Evolutionary conservation across 2,797 vertebrate genomes (phyloP), one percentile per base, ranked within the genome.

Genomic region (Alfaro cultratus): DNA sequence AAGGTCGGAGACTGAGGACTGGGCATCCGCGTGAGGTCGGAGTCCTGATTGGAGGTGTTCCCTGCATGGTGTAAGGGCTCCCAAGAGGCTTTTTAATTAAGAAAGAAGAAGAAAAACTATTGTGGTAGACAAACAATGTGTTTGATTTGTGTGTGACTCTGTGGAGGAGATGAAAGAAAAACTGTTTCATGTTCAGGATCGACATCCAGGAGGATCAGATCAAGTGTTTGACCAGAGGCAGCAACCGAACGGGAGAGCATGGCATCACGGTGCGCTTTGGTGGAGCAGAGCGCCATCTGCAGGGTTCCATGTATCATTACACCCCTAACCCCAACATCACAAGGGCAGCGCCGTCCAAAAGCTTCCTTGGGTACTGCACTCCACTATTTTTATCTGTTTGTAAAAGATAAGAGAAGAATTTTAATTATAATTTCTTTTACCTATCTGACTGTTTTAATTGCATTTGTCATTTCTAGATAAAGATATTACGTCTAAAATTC

Each of bases 281-380:
- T 34, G 91, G 94, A n/a, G 93, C 96, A 36, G 96, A 97, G 83
- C 96, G 97, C 91, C 97, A 93, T 73, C 94, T 97, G 64, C 94
- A 95, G 86, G 94, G 93, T 0, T 84, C 87, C 5, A 85, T 94
- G 39, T 99, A 97, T 92, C 95, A 95, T 82, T 99, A 99, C 81
- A 99, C 97, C 21, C 81, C 95, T 18, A 96, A 99, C 91, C 98
- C 98, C 34, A 99, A 98, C 81, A 91, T 99, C 91, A 98, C 97
- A 16, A 94, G 91, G 80, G 98, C 97, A 8, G 86, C 95, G 41
- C 98, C 98, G 0, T 93, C 97, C 82, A 98, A 96, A 94, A 99
- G 98, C 92, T 99, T 99, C 85, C 92, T 98, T 88, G 97, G 97
- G 98, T 99, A 53, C 5, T n/a, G 51, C 45, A 12, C n/a, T 46